Conservation (phyloP, 2,113 vertebrate genomes). For the Oreocharis arfaki region DNA sequence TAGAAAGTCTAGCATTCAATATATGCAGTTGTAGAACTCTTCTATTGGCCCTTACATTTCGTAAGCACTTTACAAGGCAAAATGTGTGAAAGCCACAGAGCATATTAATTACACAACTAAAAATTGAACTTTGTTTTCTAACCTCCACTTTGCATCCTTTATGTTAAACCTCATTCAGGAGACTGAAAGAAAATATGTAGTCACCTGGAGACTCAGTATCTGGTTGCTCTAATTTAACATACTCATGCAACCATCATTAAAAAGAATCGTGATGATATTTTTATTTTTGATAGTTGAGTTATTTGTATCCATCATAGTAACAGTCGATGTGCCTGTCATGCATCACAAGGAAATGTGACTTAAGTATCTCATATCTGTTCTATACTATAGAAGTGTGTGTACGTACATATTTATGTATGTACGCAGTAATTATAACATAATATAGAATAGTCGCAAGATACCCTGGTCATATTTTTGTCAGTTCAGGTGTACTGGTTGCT, state of each 20-base stretch:
- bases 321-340: neutral
- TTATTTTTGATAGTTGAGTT: neutral
- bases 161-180: neutral
- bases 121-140: neutral
- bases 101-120: neutral
- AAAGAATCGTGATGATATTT: neutral
- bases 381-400: neutral
- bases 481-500: neutral
- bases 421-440: neutral
- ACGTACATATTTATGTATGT: neutral
- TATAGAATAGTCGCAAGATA: neutral
- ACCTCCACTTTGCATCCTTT: neutral
- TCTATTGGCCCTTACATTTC: neutral
- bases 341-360: neutral
- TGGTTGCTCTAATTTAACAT: neutral
- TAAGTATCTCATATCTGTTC: neutral
- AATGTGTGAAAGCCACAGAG: neutral
- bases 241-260: neutral
- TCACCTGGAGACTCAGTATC: neutral
- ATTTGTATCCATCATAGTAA: neutral
- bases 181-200: neutral
- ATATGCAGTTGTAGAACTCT: neutral
- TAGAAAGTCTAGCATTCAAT: neutral
- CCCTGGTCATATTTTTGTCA: neutral
- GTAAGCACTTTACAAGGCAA: neutral